Base-by-base conservation (phyloP, 2,888 invertebrate species). In the Girardia tigrina region DNA sequence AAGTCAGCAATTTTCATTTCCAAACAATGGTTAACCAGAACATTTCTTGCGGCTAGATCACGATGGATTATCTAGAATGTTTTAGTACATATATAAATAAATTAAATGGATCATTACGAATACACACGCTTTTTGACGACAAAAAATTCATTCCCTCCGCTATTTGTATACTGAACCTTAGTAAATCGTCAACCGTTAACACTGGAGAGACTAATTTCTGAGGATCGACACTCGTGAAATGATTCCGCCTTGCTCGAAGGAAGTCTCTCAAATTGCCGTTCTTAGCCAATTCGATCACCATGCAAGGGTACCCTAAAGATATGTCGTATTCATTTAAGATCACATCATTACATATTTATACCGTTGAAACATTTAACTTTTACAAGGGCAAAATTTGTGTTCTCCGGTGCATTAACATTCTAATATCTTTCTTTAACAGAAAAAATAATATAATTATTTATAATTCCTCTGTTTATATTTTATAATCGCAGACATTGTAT, bases 61-160 rank as follows among this genome's bases (percentile, higher is more conserved):
- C 98, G 88, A 83, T 98, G 97, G 77, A 98, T 93, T 82, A 94
- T 95, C 88, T 91, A 85, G n/a, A 56, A 56, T n/a, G 23, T 20
- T 4, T 20, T 8, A 20, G 4, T 6, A 20, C n/a, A 56, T 12
- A 20, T 20, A 56, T 23, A 8, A 4, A 8, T 12, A 36, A 36
- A 36, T 12, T 36, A 12, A 16, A 16, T 12, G 36, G 16, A 36
- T 36, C 36, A 12, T 12, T 36, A 8, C 16, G 16, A 12, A 27
- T 26, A 80, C 86, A 86, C 85, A 91, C 91, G 85, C 93, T 89
- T 85, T 92, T 89, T 0, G 94, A 93, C 0, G 94, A 91, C 79
- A 98, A 87, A 85, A 97, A 98, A 79, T 95, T 92, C 97, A 98
- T 98, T 78, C 98, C 98, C 76, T 91, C 87, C 0, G 97, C 94